Evolutionary conservation across 2,113 vertebrate genomes (phyloP).

Genomic region (Pogona vitticeps): DNA sequence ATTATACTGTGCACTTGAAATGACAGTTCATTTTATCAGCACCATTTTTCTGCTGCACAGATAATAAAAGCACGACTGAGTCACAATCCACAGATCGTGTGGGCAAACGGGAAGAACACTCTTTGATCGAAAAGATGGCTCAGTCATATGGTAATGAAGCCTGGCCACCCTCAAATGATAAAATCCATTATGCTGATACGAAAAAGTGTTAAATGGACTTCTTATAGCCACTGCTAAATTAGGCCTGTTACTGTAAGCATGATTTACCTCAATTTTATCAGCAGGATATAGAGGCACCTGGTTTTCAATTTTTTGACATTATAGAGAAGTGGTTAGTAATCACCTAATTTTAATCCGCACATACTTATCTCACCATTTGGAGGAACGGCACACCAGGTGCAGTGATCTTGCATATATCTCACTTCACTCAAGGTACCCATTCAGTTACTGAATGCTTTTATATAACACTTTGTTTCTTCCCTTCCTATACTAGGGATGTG

Average conservation of each 20-base stretch:
- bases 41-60: not conserved
- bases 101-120: not conserved
- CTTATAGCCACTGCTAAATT: slow-evolving; percentile 7
- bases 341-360: not conserved
- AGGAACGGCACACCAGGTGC: too few relatives aligned
- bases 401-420: not conserved
- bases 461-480: not conserved
- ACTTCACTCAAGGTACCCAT: not conserved
- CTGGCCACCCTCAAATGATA: slow-evolving; percentile 6
- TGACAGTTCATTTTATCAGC: not conserved
- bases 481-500: not conserved
- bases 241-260: not conserved
- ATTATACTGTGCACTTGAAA: not conserved
- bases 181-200: not conserved
- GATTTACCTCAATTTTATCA: not conserved
- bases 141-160: slow-evolving; percentile 9
- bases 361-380: not conserved
- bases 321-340: not conserved
- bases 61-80: not conserved
- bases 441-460: not conserved
- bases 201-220: slow-evolving; percentile 14
- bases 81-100: slow-evolving; percentile 2
- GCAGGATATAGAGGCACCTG: not conserved
- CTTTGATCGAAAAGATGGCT: not conserved
- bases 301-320: not conserved